A percentile compares a stretch with the other conserved stretches of the same genome.
These are phyloP conservation scores for Drosophila austrosaltans DNA, from an alignment of 2,888 invertebrate species.

Conservation along the genomic window DNA sequence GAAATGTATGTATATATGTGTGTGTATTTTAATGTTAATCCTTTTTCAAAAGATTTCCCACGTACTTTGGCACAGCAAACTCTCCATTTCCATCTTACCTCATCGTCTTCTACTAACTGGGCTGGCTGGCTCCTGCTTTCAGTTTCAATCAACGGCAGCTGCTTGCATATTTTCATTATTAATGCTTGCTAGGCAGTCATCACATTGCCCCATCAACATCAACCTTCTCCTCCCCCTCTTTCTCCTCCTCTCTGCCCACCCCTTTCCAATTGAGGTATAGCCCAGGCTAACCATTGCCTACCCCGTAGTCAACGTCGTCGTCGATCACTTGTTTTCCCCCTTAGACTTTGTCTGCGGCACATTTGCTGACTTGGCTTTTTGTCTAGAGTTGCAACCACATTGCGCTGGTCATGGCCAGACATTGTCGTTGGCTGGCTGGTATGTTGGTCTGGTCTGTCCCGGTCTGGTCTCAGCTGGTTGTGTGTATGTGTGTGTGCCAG, in stretches of 20 bases:
- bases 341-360: conserved; percentile 46
- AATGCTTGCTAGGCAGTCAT: conserved; percentile 68
- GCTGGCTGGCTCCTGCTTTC: conserved; percentile 49
- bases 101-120: conserved; percentile 22
- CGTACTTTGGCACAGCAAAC: conserved; percentile 30
- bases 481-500: not conserved
- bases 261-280: conserved; percentile 10
- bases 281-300: no score
- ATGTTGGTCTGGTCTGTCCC: conserved; percentile 4
- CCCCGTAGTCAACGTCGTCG: no score
- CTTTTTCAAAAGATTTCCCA: conserved; percentile 72
- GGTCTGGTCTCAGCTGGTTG: conserved; percentile 1
- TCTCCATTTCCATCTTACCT: conserved; percentile 10
- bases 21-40: conserved; percentile 72
- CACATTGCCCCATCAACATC: conserved; percentile 52
- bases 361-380: conserved; percentile 78
- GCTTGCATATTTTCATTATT: conserved; percentile 78
- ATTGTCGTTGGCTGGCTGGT: conserved; percentile 33
- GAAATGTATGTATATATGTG: not conserved
- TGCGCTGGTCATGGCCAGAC: conserved; percentile 74
- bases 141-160: conserved; percentile 71
- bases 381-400: conserved; percentile 78
- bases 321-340: not conserved
- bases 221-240: conserved; percentile 12
- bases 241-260: not conserved